These are phyloP conservation scores for Noctua janthe DNA, from an alignment of 2,888 invertebrate genomes.

Conservation along the genomic window DNA sequence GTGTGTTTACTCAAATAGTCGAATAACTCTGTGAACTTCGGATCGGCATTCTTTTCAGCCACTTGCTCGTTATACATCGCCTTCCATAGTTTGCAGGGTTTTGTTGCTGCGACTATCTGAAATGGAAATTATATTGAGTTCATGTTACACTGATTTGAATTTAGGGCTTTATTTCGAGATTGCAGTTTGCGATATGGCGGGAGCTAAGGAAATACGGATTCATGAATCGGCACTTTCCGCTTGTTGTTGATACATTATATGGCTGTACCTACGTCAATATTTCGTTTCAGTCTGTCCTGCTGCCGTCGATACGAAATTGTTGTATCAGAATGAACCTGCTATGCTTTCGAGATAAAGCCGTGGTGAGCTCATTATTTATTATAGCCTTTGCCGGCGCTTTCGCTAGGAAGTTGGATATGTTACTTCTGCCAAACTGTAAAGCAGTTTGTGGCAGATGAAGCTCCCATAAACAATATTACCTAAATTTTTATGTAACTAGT, in stretches of 20 bases:
- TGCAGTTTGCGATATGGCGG: not conserved
- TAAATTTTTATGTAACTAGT: too few relatives aligned
- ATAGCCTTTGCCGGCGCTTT: not conserved
- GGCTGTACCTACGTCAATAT: not conserved
- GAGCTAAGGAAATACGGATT: not conserved
- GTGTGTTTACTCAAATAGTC: slow-evolving; percentile 90
- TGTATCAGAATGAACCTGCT: not conserved
- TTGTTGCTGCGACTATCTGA: slow-evolving; percentile 85
- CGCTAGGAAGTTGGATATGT: not conserved
- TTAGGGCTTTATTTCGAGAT: not conserved
- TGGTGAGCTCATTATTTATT: not conserved
- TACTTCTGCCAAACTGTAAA: too few relatives aligned
- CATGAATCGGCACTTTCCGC: not conserved
- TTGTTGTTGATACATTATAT: not conserved
- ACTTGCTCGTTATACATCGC: slow-evolving; percentile 87
- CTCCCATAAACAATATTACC: too few relatives aligned
- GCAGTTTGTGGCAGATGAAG: too few relatives aligned
- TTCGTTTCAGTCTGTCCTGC: not conserved
- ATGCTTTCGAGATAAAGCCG: not conserved
- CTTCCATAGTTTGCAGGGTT: slow-evolving; percentile 82
- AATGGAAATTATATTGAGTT: slow-evolving; percentile 47
- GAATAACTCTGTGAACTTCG: slow-evolving; percentile 91
- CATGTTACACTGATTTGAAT: not conserved
- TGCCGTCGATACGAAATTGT: not conserved
- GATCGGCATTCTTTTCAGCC: slow-evolving; percentile 86